Evolutionary conservation across 2,797 vertebrate genomes (phyloP).

Genomic region (Gymnopithys bicolor): DNA sequence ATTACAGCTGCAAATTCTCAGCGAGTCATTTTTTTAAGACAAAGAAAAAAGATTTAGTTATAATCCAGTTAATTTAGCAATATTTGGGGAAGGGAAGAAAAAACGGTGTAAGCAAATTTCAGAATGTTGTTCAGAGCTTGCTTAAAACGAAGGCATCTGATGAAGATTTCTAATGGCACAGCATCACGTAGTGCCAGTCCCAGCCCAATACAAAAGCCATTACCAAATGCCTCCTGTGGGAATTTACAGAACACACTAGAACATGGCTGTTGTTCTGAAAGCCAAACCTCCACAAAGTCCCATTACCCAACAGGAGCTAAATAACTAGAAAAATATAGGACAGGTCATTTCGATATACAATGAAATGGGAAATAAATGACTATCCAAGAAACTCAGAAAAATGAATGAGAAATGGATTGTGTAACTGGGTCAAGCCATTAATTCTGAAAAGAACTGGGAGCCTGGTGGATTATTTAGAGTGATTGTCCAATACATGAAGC

Average conservation of each 20-base stretch:
- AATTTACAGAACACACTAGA: not conserved
- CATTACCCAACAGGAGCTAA: not conserved
- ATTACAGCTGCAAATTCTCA: not conserved
- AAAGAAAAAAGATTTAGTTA: not conserved
- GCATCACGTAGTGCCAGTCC: not conserved
- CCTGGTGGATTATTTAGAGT: not conserved
- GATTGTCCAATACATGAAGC: not conserved
- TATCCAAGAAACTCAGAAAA: not conserved
- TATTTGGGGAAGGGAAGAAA: not conserved
- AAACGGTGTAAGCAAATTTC: not conserved
- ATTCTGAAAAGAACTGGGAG: not conserved
- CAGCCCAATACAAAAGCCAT: not conserved
- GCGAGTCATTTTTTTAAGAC: not conserved
- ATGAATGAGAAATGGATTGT: not conserved
- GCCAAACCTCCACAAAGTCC: not conserved
- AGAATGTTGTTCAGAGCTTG: not conserved
- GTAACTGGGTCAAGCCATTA: constrained; percentile 7
- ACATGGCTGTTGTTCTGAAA: not conserved
- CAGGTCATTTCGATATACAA: not conserved
- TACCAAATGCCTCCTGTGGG: not conserved
- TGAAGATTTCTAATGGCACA: not conserved
- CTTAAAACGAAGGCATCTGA: not conserved
- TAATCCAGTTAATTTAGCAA: not conserved
- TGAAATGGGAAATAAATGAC: not conserved
- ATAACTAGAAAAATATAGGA: not conserved